These are phyloP conservation scores for Papilio glaucus DNA, from an alignment of 1,140 invertebrate species.

Conservation along the genomic window DNA sequence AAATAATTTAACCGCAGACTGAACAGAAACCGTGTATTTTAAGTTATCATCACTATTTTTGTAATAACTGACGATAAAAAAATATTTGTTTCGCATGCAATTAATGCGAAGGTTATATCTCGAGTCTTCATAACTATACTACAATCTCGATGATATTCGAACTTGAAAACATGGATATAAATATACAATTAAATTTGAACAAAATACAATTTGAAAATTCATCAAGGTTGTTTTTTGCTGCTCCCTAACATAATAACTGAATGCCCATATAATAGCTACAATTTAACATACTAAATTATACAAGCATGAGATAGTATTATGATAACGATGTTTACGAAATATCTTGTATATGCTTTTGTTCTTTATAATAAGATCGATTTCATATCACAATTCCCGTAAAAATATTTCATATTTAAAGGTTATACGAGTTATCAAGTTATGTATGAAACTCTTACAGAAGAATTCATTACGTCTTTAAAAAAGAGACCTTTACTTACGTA, in stretches of 20 bases:
- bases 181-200: slow-evolving; percentile 19
- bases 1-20: background rate
- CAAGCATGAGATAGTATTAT: background rate
- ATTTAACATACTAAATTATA: slow-evolving; percentile 7
- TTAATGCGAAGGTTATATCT: slow-evolving; percentile 13
- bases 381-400: no score
- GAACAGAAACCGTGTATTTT: background rate
- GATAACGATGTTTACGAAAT: background rate
- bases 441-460: no score
- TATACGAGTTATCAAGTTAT: no score
- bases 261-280: slow-evolving; percentile 4
- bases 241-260: slow-evolving; percentile 4
- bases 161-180: slow-evolving; percentile 14
- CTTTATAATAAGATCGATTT: background rate
- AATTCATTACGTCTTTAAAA: no score
- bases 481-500: no score
- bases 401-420: no score
- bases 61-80: background rate
- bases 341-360: background rate
- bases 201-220: slow-evolving; percentile 5
- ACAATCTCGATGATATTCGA: background rate
- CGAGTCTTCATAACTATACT: slow-evolving; percentile 7
- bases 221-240: slow-evolving; percentile 20
- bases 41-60: slow-evolving; percentile 7
- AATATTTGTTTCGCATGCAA: slow-evolving; percentile 9